These are phyloP conservation scores for Ptilodon capucinus DNA, from an alignment of 2,888 invertebrate genomes.

Conservation along the genomic window DNA sequence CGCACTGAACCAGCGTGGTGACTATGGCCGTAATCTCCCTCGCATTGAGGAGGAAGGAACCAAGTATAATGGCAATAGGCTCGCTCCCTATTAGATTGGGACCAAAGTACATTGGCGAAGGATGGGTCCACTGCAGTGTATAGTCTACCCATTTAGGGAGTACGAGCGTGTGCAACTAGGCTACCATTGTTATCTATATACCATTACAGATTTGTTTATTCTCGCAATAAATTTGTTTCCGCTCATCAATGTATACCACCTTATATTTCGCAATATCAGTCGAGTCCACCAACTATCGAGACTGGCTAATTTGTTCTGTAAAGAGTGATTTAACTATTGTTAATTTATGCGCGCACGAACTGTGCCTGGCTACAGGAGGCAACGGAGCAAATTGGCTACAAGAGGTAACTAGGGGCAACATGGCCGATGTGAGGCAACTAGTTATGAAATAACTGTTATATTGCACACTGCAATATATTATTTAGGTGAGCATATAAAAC, in stretches of 20 bases:
- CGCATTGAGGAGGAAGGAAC: no score
- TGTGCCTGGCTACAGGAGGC: conserved; percentile 10
- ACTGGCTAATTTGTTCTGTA: conserved; percentile 43
- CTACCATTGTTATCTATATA: no score
- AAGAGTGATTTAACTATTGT: conserved; percentile 43
- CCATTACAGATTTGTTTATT: no score
- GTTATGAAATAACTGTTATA: not conserved
- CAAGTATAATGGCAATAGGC: no score
- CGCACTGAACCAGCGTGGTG: no score
- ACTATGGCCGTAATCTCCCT: no score
- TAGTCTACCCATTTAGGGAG: no score
- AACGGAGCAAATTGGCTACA: conserved; percentile 3
- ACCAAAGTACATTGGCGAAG: no score
- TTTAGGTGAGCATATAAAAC: not conserved
- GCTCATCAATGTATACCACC: not conserved
- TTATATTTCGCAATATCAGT: conserved; percentile 21
- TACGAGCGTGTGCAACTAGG: no score
- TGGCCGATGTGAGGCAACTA: not conserved
- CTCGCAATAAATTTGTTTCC: no score
- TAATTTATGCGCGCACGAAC: conserved; percentile 37
- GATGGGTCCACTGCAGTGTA: no score
- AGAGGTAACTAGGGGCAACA: conserved; percentile 3
- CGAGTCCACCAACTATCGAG: conserved; percentile 34
- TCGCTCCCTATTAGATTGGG: no score
- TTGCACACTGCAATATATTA: not conserved